These are phyloP conservation scores for Ceratina australensis DNA, from an alignment of 1,140 invertebrate species.

Conservation along the genomic window DNA sequence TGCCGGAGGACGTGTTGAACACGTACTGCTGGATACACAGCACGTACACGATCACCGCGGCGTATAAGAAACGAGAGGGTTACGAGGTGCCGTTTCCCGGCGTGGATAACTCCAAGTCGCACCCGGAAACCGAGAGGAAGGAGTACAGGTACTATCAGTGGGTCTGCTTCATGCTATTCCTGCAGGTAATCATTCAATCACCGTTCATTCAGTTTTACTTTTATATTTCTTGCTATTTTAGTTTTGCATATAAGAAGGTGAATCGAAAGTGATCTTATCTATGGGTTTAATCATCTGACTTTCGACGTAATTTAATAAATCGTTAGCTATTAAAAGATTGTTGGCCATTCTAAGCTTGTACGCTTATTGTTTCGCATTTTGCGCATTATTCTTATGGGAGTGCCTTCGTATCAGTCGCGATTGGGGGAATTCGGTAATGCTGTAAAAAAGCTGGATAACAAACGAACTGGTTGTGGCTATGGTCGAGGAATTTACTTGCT, in stretches of 20 bases:
- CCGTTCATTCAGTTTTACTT: too few relatives aligned
- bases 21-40: conserved; percentile 99
- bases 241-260: neutral
- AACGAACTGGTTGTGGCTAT: conserved; percentile 58
- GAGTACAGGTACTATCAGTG: conserved; percentile 96
- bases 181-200: conserved; percentile 86
- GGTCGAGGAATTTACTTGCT: conserved; percentile 66
- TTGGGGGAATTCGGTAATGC: conserved; percentile 9
- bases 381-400: too few relatives aligned
- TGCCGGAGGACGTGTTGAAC: conserved; percentile 94
- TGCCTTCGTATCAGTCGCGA: too few relatives aligned
- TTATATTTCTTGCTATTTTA: neutral
- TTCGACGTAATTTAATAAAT: too few relatives aligned
- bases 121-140: conserved; percentile 86
- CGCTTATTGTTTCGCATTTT: too few relatives aligned
- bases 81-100: conserved; percentile 89
- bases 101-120: conserved; percentile 86
- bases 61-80: conserved; percentile 84
- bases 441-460: conserved; percentile 35
- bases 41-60: conserved; percentile 88
- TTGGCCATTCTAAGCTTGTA: too few relatives aligned
- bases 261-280: too few relatives aligned
- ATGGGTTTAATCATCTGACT: too few relatives aligned
- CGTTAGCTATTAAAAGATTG: too few relatives aligned
- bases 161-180: conserved; percentile 97